A percentile compares a stretch with the other conserved stretches of the same genome.
Evolutionary conservation across 2,797 vertebrate genomes (phyloP).

Genomic region (Danio aesculapii): DNA sequence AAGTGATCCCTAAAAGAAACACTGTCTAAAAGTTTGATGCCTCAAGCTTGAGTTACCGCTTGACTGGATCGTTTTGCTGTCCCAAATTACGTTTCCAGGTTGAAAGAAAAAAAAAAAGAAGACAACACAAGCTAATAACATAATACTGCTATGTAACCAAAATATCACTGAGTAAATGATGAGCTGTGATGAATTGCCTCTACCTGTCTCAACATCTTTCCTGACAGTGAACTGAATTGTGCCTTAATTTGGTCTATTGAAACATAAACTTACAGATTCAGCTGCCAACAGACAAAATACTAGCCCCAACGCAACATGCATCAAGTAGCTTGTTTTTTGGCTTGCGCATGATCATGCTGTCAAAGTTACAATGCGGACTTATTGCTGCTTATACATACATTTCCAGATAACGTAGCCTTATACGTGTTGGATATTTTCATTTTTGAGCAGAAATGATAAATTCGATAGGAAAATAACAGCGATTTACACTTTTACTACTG

Average conservation of each 20-base stretch:
- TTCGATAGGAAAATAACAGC: slow-evolving; percentile 6
- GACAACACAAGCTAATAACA: slow-evolving; percentile 18
- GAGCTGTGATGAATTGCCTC: slow-evolving; percentile 1
- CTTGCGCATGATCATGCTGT: slow-evolving; percentile 4
- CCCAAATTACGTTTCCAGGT: slow-evolving; percentile 22
- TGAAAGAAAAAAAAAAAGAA: background rate
- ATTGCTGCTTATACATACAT: slow-evolving; percentile 21
- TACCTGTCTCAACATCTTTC: background rate
- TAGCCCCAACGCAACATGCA: slow-evolving; percentile 17
- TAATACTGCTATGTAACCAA: slow-evolving; percentile 48
- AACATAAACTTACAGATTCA: slow-evolving; percentile 10
- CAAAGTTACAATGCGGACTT: slow-evolving; percentile 1
- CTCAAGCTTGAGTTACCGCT: slow-evolving; percentile 32
- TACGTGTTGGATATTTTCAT: slow-evolving; percentile 1
- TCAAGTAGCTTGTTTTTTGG: slow-evolving; percentile 26
- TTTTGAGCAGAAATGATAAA: background rate
- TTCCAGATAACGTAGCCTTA: slow-evolving; percentile 2
- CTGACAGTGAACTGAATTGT: background rate
- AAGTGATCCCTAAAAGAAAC: slow-evolving; percentile 23
- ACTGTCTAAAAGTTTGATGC: slow-evolving; percentile 29
- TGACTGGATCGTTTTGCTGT: slow-evolving; percentile 17
- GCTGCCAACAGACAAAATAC: slow-evolving; percentile 33
- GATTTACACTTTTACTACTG: slow-evolving; percentile 6
- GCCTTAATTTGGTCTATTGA: background rate
- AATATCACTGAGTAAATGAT: slow-evolving; percentile 28